These are phyloP conservation scores for Pseudorasbora parva DNA, from an alignment of 2,113 vertebrate genomes.

Conservation along the genomic window DNA sequence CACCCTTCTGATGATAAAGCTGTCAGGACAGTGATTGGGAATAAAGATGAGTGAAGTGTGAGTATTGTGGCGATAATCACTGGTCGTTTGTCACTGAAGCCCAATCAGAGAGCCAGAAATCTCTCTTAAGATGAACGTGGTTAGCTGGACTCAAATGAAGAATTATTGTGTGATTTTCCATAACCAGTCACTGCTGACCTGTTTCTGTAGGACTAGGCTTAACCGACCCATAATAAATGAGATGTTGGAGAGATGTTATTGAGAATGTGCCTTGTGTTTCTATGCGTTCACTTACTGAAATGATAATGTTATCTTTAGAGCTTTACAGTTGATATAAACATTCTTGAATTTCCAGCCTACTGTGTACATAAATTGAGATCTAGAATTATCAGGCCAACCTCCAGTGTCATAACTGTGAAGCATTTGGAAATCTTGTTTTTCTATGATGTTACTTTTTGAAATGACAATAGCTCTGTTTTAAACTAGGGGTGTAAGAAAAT, in stretches of 20 bases:
- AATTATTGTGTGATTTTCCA: background rate
- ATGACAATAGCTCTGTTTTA: background rate
- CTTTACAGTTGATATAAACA: background rate
- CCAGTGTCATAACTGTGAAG: constrained; percentile 28
- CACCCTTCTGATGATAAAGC: constrained; percentile 70
- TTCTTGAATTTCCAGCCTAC: constrained; percentile 12
- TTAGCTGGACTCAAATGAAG: background rate
- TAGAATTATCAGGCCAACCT: background rate
- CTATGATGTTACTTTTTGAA: background rate
- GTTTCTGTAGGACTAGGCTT: constrained; percentile 4
- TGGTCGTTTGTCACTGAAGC: constrained; percentile 55
- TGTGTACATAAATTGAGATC: constrained; percentile 26
- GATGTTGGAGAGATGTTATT: constrained; percentile 18
- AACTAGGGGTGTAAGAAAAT: too few relatives aligned
- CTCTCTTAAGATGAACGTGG: background rate
- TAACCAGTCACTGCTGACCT: background rate
- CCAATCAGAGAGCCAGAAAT: too few relatives aligned
- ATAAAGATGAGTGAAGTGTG: constrained; percentile 73
- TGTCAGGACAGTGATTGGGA: constrained; percentile 66
- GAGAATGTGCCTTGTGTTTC: constrained; percentile 3
- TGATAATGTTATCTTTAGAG: constrained; percentile 15
- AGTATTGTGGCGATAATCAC: constrained; percentile 51
- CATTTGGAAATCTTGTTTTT: constrained; percentile 12
- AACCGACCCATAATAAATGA: background rate
- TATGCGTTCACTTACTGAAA: background rate